These are phyloP conservation scores for Gymnodraco acuticeps DNA, from an alignment of 2,797 vertebrate genomes.

Conservation along the genomic window DNA sequence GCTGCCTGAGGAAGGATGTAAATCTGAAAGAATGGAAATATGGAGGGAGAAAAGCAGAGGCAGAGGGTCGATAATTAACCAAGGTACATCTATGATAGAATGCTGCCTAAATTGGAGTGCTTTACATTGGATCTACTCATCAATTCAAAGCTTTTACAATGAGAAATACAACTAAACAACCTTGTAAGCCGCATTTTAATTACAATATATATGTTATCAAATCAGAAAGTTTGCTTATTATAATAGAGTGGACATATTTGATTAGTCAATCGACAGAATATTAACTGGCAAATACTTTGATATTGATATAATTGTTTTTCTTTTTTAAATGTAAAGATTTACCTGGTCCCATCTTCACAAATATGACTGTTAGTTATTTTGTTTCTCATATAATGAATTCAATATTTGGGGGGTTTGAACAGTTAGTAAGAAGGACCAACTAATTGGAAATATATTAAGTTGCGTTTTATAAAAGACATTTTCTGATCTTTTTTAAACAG, in stretches of 20 bases:
- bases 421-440: background rate
- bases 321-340: background rate
- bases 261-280: too few species aligned
- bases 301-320: background rate
- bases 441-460: background rate
- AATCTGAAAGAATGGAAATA: constrained; percentile 82
- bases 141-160: background rate
- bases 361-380: background rate
- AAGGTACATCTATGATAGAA: background rate
- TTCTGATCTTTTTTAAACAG: too few species aligned
- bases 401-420: background rate
- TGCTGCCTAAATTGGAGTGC: background rate
- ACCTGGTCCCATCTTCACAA: background rate
- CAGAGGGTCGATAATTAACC: background rate
- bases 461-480: too few species aligned
- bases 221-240: background rate
- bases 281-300: too few species aligned
- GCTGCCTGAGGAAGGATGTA: constrained; percentile 95
- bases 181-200: background rate
- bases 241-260: background rate
- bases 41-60: background rate
- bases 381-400: background rate
- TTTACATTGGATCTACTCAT: background rate
- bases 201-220: background rate
- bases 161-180: background rate